Evolutionary conservation across 2,113 vertebrate species (phyloP).

Genomic region (Stercorarius parasiticus): DNA sequence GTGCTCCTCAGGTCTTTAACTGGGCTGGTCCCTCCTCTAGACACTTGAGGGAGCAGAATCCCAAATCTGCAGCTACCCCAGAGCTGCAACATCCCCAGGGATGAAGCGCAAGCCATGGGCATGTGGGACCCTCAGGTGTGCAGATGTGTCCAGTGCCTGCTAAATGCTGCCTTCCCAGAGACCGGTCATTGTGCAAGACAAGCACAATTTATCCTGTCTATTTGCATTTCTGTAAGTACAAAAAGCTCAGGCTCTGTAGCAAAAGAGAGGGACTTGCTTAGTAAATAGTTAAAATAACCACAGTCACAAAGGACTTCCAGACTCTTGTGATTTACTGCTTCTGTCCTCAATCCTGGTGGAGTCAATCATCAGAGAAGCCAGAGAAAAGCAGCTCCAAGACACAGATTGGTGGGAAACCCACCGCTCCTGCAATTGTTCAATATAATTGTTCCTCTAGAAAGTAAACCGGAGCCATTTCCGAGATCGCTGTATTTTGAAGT

Average conservation of each 20-base stretch:
- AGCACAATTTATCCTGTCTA: slow-evolving; percentile 60
- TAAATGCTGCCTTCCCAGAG: neutral
- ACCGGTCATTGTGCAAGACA: neutral
- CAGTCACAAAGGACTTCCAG: neutral
- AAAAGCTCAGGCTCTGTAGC: neutral
- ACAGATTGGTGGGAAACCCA: neutral
- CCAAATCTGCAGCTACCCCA: neutral
- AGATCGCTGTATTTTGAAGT: neutral
- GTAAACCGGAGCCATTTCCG: neutral
- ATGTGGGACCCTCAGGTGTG: neutral
- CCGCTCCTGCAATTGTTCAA: neutral
- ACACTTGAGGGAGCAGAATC: neutral
- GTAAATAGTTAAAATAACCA: neutral
- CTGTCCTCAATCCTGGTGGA: neutral
- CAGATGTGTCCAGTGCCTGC: too few relatives aligned
- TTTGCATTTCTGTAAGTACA: neutral
- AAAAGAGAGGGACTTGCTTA: neutral
- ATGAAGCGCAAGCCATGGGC: neutral
- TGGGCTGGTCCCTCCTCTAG: neutral
- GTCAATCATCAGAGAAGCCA: neutral
- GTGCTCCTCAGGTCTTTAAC: neutral
- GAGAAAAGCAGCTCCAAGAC: neutral
- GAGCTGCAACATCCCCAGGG: neutral
- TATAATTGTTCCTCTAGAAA: neutral
- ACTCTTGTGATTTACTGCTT: neutral